Evolutionary conservation across 2,797 vertebrate genomes (phyloP), one percentile per base, ranked within the genome.

Genomic region (Epinephelus coioides): DNA sequence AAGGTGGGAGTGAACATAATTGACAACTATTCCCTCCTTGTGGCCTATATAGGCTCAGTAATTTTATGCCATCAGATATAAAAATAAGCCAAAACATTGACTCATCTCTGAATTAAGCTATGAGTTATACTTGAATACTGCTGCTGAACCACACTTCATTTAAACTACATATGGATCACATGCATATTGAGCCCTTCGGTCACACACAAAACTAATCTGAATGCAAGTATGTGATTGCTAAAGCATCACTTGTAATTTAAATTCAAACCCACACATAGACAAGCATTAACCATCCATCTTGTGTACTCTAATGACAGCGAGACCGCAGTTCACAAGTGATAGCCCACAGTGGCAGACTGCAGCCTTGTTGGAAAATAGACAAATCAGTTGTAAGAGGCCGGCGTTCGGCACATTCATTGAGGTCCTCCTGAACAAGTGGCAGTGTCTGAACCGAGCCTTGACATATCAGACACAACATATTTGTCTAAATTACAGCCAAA

Each of bases 401-500:
- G 30, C 55, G 47, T 64, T 14, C 3, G 34, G 13, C 1, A 2
- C 3, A 19, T 68, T 64, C 75, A 80, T 67, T 69, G 34, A 71
- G 60, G 50, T 77, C 53, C 40, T 68, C 27, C 27, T 69, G 62
- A 67, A 82, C 80, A 86, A 76, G 55, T 40, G 70, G 82, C 85
- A 78, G n/a, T 11, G 65, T 75, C 59, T 69, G 79, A 70, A 56
- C 57, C 23, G 43, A 56, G 71, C 77, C 77, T 27, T 78, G 63
- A 90, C 82, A 75, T 56, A 57, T 60, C 71, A 84, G 79, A 83
- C 76, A 59, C 76, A 62, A 81, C 74, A 69, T 72, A 90, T 92
- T 91, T 87, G 86, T 92, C 85, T 88, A 84, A 88, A 89, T 92
- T 87, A 87, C 73, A 88, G 79, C 77, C 38, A n/a, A 21, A 21